A percentile compares a stretch with the other conserved stretches of the same genome.
These are phyloP conservation scores for Distichodus sexfasciatus DNA, from an alignment of 2,797 vertebrate genomes.

Conservation along the genomic window DNA sequence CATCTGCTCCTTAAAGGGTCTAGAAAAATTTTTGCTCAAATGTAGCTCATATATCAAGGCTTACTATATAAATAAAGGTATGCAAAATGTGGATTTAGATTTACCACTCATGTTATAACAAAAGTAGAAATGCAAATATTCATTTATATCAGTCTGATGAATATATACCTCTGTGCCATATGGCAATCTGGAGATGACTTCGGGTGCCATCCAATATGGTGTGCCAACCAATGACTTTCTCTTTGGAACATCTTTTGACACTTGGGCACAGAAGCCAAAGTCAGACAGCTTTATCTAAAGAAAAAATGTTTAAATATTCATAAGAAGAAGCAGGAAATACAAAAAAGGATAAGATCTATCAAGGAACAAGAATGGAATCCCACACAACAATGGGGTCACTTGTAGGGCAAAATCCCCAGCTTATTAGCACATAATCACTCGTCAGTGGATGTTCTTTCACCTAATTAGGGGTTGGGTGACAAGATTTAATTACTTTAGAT, in stretches of 20 bases:
- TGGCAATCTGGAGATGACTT: constrained; percentile 95
- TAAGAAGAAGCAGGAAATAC: no score
- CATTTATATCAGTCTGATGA: background rate
- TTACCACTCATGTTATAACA: background rate
- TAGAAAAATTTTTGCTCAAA: background rate
- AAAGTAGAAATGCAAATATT: background rate
- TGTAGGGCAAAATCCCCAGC: constrained; percentile 15
- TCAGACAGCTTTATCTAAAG: constrained; percentile 94
- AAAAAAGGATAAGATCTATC: background rate
- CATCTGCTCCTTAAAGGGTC: background rate
- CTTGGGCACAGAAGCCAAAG: constrained; percentile 98
- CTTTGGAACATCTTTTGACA: constrained; percentile 97
- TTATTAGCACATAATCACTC: constrained; percentile 63
- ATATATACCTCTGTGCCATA: constrained; percentile 90
- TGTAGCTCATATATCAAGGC: background rate
- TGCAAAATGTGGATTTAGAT: background rate
- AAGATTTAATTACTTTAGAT: constrained; percentile 68
- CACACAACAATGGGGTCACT: background rate
- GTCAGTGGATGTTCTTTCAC: constrained; percentile 66
- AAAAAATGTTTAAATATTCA: constrained; percentile 4
- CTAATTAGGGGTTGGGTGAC: constrained; percentile 63
- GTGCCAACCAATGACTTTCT: constrained; percentile 95
- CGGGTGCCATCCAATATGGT: constrained; percentile 97
- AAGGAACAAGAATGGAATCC: background rate
- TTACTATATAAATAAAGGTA: background rate